Conservation (phyloP, 2,797 vertebrate species). For the Neosilurus mollespiculum region DNA sequence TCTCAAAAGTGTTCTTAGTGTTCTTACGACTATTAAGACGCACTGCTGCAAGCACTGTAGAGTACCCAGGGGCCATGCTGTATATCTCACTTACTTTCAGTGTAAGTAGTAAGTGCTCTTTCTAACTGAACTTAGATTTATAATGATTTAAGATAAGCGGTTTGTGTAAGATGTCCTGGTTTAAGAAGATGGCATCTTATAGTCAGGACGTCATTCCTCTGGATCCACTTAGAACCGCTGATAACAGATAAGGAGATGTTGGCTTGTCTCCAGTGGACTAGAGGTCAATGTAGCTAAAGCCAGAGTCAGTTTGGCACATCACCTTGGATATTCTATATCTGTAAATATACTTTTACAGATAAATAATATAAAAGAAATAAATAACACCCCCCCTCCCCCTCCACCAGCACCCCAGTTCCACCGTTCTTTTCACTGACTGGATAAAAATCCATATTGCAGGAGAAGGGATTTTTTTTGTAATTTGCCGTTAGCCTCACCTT, state of each 20-base stretch:
- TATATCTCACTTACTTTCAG: conserved; percentile 2
- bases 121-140: conserved; percentile 11
- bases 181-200: conserved; percentile 8
- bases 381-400: too few relatives aligned
- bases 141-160: conserved; percentile 9
- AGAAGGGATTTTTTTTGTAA: conserved; percentile 40
- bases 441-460: conserved; percentile 36
- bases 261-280: conserved; percentile 16
- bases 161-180: conserved; percentile 6
- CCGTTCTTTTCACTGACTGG: not conserved
- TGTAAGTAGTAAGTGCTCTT: not conserved
- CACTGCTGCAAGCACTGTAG: not conserved
- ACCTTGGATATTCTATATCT: not conserved
- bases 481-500: conserved; percentile 35
- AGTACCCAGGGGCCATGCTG: conserved; percentile 12
- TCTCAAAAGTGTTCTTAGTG: conserved; percentile 6
- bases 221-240: conserved; percentile 31
- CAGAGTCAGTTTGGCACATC: conserved; percentile 5
- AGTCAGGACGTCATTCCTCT: conserved; percentile 10
- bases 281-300: conserved; percentile 1
- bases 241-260: conserved; percentile 29
- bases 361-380: conserved; percentile 10
- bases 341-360: conserved; percentile 21
- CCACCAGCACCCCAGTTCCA: not conserved
- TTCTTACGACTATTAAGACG: conserved; percentile 10